These are phyloP conservation scores for Agrochola macilenta DNA, from an alignment of 2,888 invertebrate species.

Conservation along the genomic window DNA sequence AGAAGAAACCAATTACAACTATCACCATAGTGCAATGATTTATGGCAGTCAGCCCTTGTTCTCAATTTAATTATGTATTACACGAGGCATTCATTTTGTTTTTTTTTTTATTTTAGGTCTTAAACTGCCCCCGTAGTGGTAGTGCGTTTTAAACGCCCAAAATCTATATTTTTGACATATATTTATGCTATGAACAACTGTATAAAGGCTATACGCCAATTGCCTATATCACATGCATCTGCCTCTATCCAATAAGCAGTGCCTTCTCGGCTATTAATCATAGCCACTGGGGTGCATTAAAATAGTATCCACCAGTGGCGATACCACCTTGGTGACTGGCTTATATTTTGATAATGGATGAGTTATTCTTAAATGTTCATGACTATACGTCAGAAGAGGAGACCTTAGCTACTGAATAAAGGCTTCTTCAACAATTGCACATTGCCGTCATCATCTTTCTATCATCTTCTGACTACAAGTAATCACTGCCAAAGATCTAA, in stretches of 20 bases:
- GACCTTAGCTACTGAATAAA: background rate
- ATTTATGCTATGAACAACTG: background rate
- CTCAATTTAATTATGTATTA: constrained; percentile 51
- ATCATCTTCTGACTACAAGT: too few species aligned
- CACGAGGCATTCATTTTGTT: background rate
- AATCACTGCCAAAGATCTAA: too few species aligned
- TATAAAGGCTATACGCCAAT: background rate
- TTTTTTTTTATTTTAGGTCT: background rate
- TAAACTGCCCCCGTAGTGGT: background rate
- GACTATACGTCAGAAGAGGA: background rate
- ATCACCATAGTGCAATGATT: constrained; percentile 56
- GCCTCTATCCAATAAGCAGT: background rate
- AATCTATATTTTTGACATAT: background rate
- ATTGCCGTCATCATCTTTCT: too few species aligned
- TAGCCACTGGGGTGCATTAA: background rate
- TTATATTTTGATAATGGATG: background rate
- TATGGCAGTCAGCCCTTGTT: constrained; percentile 42
- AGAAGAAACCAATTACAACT: constrained; percentile 63
- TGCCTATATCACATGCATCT: background rate
- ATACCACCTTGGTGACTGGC: background rate
- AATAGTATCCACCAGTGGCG: background rate
- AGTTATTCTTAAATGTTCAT: background rate
- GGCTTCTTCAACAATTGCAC: too few species aligned
- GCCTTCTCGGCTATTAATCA: background rate
- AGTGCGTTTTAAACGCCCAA: background rate